These are phyloP conservation scores for Pimephales promelas DNA, from an alignment of 2,113 vertebrate species.

Conservation along the genomic window DNA sequence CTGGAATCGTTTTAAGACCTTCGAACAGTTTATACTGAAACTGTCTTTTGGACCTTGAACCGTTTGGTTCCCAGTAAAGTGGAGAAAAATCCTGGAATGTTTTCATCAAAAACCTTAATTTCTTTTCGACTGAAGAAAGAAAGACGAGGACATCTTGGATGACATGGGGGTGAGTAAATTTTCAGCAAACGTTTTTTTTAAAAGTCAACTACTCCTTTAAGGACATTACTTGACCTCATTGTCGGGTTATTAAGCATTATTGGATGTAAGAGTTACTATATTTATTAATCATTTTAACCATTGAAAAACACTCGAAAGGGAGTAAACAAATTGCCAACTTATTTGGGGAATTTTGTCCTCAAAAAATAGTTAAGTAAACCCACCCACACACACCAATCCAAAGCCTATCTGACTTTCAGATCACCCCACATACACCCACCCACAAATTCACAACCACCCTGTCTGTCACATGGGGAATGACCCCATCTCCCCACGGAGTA, in stretches of 20 bases:
- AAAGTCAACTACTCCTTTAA: no score
- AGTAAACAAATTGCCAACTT: not conserved
- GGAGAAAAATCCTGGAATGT: no score
- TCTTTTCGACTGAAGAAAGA: no score
- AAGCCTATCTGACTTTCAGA: slow-evolving; percentile 32
- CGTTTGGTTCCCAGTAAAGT: no score
- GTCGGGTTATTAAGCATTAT: not conserved
- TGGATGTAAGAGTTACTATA: not conserved
- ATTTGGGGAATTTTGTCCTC: not conserved
- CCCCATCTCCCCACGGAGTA: slow-evolving; percentile 22
- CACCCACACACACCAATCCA: not conserved
- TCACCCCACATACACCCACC: not conserved
- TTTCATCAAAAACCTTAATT: no score
- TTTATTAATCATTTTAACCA: not conserved
- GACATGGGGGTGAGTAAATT: no score
- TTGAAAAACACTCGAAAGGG: not conserved
- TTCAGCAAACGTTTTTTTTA: no score
- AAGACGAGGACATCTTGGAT: no score
- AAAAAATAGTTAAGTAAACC: not conserved
- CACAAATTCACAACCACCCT: slow-evolving; percentile 24
- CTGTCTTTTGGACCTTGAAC: no score
- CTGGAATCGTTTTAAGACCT: no score
- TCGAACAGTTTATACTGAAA: no score
- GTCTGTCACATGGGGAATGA: slow-evolving; percentile 24
- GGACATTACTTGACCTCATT: not conserved